Evolutionary conservation across 2,797 vertebrate genomes (phyloP).

Genomic region (Sylvia borin): DNA sequence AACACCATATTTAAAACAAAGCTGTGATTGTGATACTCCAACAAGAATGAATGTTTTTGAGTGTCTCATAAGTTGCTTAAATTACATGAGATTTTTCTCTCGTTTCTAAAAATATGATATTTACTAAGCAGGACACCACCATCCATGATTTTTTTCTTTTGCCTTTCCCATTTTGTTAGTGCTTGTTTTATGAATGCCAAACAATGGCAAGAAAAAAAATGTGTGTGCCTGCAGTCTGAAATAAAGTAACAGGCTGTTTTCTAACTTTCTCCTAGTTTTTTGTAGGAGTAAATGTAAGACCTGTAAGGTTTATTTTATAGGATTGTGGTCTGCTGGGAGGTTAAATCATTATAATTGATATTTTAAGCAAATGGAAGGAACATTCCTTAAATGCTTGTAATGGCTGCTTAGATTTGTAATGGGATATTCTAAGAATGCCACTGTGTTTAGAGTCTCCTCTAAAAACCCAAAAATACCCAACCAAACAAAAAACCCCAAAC

Average conservation of each 20-base stretch:
- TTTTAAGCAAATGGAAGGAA: constrained; percentile 68
- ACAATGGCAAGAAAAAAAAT: constrained; percentile 23
- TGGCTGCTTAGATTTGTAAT: constrained; percentile 78
- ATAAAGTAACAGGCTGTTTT: neutral
- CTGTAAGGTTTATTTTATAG: constrained; percentile 71
- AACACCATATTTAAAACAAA: neutral
- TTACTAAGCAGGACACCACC: neutral
- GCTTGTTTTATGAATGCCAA: constrained; percentile 11
- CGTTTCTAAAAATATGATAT: neutral
- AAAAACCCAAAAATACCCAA: neutral
- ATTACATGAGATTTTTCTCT: neutral
- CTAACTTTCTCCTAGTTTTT: constrained; percentile 12
- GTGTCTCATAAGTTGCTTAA: neutral
- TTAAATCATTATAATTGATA: constrained; percentile 63
- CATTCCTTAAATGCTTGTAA: constrained; percentile 83
- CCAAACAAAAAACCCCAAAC: neutral
- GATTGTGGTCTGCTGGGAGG: constrained; percentile 72
- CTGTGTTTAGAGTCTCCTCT: constrained; percentile 46
- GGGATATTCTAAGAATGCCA: constrained; percentile 73
- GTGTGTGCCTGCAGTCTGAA: neutral
- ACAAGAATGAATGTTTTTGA: neutral
- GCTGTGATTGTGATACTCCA: neutral
- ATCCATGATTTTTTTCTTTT: neutral
- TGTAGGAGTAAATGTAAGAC: constrained; percentile 74
- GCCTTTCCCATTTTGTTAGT: neutral